A percentile compares a stretch with the other conserved stretches of the same genome.
These are phyloP conservation scores for Falco berigora DNA, from an alignment of 2,797 vertebrate species.

Conservation along the genomic window DNA sequence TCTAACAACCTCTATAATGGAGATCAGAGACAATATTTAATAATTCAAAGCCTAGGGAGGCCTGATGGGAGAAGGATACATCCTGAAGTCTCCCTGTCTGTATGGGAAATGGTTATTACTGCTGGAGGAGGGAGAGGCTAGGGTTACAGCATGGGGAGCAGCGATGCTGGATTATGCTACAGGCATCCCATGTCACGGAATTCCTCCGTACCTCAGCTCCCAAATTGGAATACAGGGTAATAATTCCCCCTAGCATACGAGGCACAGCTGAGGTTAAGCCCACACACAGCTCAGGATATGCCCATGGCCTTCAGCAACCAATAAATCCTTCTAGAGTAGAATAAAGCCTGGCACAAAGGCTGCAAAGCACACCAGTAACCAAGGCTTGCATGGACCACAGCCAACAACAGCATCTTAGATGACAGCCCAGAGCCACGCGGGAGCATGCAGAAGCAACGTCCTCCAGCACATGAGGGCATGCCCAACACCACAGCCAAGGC, in stretches of 20 bases:
- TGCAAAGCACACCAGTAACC: background rate
- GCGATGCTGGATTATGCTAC: background rate
- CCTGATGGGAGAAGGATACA: background rate
- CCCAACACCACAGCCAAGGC: background rate
- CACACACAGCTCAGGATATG: background rate
- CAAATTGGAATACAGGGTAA: rapidly evolving
- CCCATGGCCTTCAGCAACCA: background rate
- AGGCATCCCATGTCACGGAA: background rate
- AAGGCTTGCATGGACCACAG: background rate
- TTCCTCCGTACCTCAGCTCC: background rate
- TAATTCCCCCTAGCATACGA: background rate
- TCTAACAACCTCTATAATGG: background rate
- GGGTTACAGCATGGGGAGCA: background rate
- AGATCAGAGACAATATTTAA: background rate
- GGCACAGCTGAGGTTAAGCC: background rate
- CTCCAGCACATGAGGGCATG: background rate
- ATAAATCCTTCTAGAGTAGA: background rate
- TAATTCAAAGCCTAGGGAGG: slow-evolving; percentile 1
- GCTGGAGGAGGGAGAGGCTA: background rate
- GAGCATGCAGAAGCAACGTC: background rate
- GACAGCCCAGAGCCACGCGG: background rate
- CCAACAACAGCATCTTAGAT: background rate
- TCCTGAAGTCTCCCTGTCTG: background rate
- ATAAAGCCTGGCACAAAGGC: background rate
- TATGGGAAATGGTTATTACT: background rate